Conservation (phyloP, 2,797 vertebrate genomes). For the Calcarius lapponicus region DNA sequence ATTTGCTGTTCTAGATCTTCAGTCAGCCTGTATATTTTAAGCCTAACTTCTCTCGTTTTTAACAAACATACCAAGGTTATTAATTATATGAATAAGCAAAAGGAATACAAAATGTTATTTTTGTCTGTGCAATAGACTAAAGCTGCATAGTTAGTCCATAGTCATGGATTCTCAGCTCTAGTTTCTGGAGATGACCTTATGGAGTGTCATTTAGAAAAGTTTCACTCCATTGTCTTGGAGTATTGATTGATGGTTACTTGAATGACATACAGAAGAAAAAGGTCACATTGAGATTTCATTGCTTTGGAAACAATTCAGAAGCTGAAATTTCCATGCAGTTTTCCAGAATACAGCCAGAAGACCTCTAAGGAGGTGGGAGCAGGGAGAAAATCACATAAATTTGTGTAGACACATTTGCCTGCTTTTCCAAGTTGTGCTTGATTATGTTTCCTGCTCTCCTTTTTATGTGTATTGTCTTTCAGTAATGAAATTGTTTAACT, state of each 20-base stretch:
- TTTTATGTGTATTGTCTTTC: not conserved
- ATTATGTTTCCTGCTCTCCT: not conserved
- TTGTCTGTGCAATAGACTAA: not conserved
- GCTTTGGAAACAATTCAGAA: not conserved
- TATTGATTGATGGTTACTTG: not conserved
- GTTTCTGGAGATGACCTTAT: not conserved
- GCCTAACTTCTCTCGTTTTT: not conserved
- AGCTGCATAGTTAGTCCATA: not conserved
- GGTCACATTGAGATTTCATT: not conserved
- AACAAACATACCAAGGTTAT: not conserved
- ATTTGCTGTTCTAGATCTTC: not conserved
- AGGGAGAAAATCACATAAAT: not conserved
- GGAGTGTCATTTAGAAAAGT: not conserved
- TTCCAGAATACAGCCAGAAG: not conserved
- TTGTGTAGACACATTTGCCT: not conserved
- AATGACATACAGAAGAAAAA: not conserved
- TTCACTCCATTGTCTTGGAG: not conserved
- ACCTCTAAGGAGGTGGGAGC: not conserved
- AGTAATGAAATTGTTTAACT: not conserved
- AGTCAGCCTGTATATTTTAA: not conserved
- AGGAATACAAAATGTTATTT: not conserved
- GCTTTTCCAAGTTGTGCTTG: not conserved
- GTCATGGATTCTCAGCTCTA: not conserved
- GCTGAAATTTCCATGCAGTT: not conserved
- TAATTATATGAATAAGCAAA: not conserved